These are phyloP conservation scores for Nephila pilipes DNA, from an alignment of 1,140 invertebrate genomes.

Conservation along the genomic window DNA sequence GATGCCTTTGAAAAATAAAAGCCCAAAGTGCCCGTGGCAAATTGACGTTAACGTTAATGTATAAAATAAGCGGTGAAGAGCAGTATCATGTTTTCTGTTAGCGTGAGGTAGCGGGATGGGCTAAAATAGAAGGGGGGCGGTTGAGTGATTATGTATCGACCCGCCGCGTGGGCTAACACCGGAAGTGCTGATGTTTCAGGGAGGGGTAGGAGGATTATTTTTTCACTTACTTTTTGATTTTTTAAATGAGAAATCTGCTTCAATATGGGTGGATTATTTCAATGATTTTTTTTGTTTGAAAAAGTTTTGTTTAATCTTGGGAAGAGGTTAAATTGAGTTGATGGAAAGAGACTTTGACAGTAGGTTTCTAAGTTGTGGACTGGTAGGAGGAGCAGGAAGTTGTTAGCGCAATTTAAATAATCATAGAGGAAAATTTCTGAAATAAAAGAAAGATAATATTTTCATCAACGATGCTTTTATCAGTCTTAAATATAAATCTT, in stretches of 20 bases:
- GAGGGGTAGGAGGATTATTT: slow-evolving; percentile 45
- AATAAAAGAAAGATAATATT: no score
- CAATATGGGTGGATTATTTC: background rate
- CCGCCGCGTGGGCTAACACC: slow-evolving; percentile 52
- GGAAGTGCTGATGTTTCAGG: slow-evolving; percentile 43
- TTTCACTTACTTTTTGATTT: background rate
- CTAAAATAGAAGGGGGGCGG: slow-evolving; percentile 51
- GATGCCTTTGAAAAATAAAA: background rate
- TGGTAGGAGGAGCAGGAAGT: no score
- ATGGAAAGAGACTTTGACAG: no score
- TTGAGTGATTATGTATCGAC: slow-evolving; percentile 73
- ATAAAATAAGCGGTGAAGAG: slow-evolving; percentile 69
- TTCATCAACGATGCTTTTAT: no score
- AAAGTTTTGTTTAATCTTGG: background rate
- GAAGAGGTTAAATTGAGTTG: no score
- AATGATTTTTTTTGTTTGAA: background rate
- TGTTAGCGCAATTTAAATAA: no score
- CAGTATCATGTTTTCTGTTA: slow-evolving; percentile 56
- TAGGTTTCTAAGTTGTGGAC: no score
- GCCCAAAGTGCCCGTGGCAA: slow-evolving; percentile 57
- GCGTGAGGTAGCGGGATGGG: slow-evolving; percentile 1
- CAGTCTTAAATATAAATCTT: no score
- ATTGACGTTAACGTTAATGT: slow-evolving; percentile 65
- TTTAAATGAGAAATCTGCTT: background rate
- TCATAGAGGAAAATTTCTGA: no score